Base-by-base conservation (phyloP, 2,113 vertebrate genomes). In the Thymallus thymallus region DNA sequence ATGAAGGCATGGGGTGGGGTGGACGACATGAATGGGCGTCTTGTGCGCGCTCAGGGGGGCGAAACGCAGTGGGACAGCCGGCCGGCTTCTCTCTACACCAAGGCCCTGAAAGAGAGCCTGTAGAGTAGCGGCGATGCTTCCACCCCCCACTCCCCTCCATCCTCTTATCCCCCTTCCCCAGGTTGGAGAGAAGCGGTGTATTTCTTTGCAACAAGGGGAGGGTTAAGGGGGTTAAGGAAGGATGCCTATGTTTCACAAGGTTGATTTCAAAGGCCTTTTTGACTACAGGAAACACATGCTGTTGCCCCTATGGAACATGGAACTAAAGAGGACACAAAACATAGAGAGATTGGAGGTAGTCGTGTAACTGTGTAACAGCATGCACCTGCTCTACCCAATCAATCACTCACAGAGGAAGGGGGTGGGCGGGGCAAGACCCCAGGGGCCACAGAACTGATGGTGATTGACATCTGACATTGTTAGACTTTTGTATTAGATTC, bases 191-290 rank as follows among this genome's bases (percentile, higher is more conserved):
- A 46, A 81, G 73, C 55, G 41, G 80, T 58, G 74, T 69, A 75
- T 81, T 86, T 71, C 80, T 83, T 73, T 79, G 35, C 30, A 73
- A 77, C 68, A 77, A 72, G 79, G 76, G 73, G 32, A 16, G 20
- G 14, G 35, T 22, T 41, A 9, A 22, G 41, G 10, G 18, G n/a
- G n/a, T 32, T 5, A 26, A 13, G 45, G 41, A 55, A 41, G 68
- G 71, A 75, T 79, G 79, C 70, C 80, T 68, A 73, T 68, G 74
- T 88, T 86, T 88, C 84, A 81, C 68, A 68, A 82, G 84, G 77
- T 81, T 82, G 78, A 80, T 90, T 89, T 92, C 88, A 89, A 90
- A 91, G 83, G 82, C 78, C 79, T 88, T 90, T 90, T 89, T 85
- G 72, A 88, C 78, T 82, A 79, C 73, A 84, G 79, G 80, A 92